A percentile compares a stretch with the other conserved stretches of the same genome.
These are phyloP conservation scores for Limnephilus lunatus DNA, from an alignment of 2,888 invertebrate species.

Conservation along the genomic window DNA sequence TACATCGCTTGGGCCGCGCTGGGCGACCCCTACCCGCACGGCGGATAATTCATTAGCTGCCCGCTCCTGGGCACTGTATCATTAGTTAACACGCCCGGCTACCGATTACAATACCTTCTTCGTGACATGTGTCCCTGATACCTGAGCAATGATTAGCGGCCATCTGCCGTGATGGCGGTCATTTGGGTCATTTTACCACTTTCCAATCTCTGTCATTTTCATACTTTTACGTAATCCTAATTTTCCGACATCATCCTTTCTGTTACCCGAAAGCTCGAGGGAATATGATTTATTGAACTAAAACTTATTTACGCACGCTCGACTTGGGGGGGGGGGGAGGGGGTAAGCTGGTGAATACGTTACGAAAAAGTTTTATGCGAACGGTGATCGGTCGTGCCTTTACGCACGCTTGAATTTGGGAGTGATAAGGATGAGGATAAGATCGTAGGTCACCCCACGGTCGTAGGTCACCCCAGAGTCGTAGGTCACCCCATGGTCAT, in stretches of 20 bases:
- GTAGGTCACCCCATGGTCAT: too few relatives aligned
- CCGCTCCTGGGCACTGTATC: conserved; percentile 25
- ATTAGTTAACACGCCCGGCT: conserved; percentile 30
- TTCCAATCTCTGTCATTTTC: neutral
- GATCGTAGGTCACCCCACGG: too few relatives aligned
- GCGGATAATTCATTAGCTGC: conserved; percentile 64
- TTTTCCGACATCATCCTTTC: neutral
- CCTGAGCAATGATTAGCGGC: conserved; percentile 4
- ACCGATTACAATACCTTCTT: conserved; percentile 34
- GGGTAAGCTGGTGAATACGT: too few relatives aligned
- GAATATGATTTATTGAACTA: too few relatives aligned
- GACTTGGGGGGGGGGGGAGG: too few relatives aligned
- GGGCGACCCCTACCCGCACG: conserved; percentile 56
- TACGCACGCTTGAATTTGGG: too few relatives aligned
- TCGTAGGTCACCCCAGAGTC: too few relatives aligned
- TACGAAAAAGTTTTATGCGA: too few relatives aligned
- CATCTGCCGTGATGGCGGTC: neutral
- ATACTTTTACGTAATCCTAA: neutral
- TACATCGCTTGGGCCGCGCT: conserved; percentile 43
- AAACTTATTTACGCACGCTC: too few relatives aligned
- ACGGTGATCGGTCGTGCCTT: too few relatives aligned
- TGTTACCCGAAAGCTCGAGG: too few relatives aligned
- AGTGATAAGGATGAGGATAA: too few relatives aligned
- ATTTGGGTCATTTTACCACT: neutral
- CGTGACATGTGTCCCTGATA: conserved; percentile 16